Evolutionary conservation across 2,888 invertebrate genomes (phyloP).

Genomic region (Eumacrocentrus americanus): DNA sequence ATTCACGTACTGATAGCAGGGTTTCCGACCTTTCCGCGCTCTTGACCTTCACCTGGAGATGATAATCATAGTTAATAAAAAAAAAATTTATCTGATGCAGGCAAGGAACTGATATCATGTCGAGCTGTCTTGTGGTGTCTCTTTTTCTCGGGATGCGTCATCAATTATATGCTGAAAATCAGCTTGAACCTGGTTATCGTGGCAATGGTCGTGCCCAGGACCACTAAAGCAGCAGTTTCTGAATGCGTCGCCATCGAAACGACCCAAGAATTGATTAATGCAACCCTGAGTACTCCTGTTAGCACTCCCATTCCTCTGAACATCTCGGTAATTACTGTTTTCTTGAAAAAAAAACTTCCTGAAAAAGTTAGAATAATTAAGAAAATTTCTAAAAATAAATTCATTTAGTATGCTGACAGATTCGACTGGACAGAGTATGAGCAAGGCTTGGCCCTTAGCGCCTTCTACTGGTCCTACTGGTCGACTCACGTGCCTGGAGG

Average conservation of each 20-base stretch:
- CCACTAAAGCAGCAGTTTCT: constrained; percentile 29
- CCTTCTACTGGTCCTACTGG: constrained; percentile 75
- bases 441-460: constrained; percentile 69
- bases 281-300: constrained; percentile 21
- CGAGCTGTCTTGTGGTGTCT: constrained; percentile 66
- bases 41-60: neutral
- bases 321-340: constrained; percentile 1
- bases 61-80: neutral
- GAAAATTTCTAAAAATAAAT: neutral
- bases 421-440: constrained; percentile 69
- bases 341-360: neutral
- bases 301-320: neutral
- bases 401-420: constrained; percentile 35
- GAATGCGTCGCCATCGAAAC: constrained; percentile 35
- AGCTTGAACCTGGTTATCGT: constrained; percentile 71
- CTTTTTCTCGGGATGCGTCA: constrained; percentile 69
- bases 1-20: neutral
- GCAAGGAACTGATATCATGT: constrained; percentile 43
- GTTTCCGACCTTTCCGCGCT: neutral
- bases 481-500: constrained; percentile 73
- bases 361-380: neutral
- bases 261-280: constrained; percentile 24
- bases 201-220: constrained; percentile 63
- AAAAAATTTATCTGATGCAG: constrained; percentile 12
- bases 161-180: constrained; percentile 71